Evolutionary conservation across 2,888 invertebrate genomes (phyloP).

Genomic region (Thecocarcelia acutangulata): DNA sequence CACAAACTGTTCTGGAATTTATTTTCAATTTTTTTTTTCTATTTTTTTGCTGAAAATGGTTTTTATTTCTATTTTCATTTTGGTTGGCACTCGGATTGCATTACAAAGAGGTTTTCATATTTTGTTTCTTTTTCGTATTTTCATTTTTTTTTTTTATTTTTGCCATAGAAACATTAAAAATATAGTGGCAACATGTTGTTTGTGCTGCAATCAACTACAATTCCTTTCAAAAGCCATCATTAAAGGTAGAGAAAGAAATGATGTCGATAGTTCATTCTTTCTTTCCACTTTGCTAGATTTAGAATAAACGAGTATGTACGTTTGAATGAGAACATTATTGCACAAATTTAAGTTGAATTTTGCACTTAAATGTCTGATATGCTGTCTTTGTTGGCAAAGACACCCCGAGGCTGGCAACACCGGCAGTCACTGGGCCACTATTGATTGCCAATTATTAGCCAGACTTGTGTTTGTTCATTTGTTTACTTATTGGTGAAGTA

Average conservation of each 20-base stretch:
- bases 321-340: too few species aligned
- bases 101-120: conserved; percentile 1
- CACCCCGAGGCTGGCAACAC: too few species aligned
- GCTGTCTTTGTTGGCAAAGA: too few species aligned
- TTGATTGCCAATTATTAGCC: too few species aligned
- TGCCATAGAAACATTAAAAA: conserved; percentile 18
- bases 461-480: too few species aligned
- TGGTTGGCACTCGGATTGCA: background rate
- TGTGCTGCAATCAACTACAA: conserved; percentile 1
- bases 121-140: background rate
- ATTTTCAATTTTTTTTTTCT: conserved; percentile 36
- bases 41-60: conserved; percentile 7
- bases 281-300: background rate
- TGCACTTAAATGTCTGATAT: too few species aligned
- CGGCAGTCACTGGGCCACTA: too few species aligned
- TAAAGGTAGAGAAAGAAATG: conserved; percentile 43
- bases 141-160: background rate
- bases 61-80: conserved; percentile 3
- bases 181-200: conserved; percentile 30
- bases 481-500: too few species aligned
- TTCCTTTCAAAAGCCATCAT: conserved; percentile 29
- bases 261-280: background rate
- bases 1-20: background rate
- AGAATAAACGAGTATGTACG: background rate
- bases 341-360: too few species aligned